Base-by-base conservation (phyloP, 2,888 invertebrate genomes). In the Linnaemya tessellans region DNA sequence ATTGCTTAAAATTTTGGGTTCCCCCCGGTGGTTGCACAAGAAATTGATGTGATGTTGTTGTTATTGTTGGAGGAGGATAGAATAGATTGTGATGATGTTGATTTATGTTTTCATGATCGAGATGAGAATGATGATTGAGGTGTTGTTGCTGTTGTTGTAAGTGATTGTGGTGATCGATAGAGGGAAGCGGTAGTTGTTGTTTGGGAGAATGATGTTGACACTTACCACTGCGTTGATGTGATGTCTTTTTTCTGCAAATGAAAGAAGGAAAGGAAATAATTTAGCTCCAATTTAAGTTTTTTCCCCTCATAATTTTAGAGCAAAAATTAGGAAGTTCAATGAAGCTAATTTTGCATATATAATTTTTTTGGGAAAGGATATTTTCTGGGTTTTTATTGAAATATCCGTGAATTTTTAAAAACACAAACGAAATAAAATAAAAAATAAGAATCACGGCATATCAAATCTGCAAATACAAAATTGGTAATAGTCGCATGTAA, bases 201-300 rank as follows among this genome's bases (percentile, higher is more conserved):
- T 89, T 89, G 80, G 86, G 77, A 78, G 87, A 84, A 84, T 86
- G 86, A 80, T 84, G 87, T 70, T 87, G 88, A 88, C 89, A 91
- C 92, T 92, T 90, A 92, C 92, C 92, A 88, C 92, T 92, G 86
- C 92, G 91, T 89, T 92, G 92, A 87, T 92, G 92, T 77, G 92
- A 90, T 81, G 92, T 90, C 89, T 92, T 92, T 89, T 92, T 92
- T 90, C 92, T 90, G 87, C 11, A 89, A 88, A 54, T 35, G 18
- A 73, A 18, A 64, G 43, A 58, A 49, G 75, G 20, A 67, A 77
- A 51, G 41, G 51, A 18, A 49, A 67, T 7, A 1, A 20, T n/a
- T n/a, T 51, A 20, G 11, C 15, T 51, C 22, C 3, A 41, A 11
- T 41, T 38, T 1, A 38, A 38, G 38, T n/a, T n/a, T n/a, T 3